A percentile compares a stretch with the other conserved stretches of the same genome.
These are phyloP conservation scores for Dynastes tityus DNA, from an alignment of 2,888 invertebrate genomes.

Conservation along the genomic window DNA sequence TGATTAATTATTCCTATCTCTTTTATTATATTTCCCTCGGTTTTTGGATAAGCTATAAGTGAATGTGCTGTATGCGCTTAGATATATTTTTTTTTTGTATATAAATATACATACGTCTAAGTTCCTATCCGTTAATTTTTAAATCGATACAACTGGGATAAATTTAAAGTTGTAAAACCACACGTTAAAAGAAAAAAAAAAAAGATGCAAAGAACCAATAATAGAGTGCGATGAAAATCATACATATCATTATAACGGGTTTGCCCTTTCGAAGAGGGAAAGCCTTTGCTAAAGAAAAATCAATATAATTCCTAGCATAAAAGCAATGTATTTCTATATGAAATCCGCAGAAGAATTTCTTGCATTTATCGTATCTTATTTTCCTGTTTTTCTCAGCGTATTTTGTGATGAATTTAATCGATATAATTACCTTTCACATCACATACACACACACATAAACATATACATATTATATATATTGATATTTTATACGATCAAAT, in stretches of 20 bases:
- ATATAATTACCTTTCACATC: background rate
- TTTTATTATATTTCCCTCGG: too few species aligned
- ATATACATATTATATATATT: background rate
- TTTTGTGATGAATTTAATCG: constrained; percentile 6
- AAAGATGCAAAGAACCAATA: background rate
- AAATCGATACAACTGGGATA: background rate
- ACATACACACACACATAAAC: too few species aligned
- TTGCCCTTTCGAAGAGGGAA: constrained; percentile 28
- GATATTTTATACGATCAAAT: background rate
- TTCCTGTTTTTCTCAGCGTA: background rate
- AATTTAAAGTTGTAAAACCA: constrained; percentile 21
- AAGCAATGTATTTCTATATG: constrained; percentile 12
- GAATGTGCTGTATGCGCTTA: constrained; percentile 22
- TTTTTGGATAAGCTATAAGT: too few species aligned
- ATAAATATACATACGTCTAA: constrained; percentile 19
- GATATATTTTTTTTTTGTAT: background rate
- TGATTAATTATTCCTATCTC: too few species aligned
- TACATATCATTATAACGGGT: constrained; percentile 47
- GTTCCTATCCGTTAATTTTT: constrained; percentile 40
- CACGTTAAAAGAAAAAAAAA: too few species aligned
- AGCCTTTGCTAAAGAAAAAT: constrained; percentile 10
- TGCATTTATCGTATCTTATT: background rate
- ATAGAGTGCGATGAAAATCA: constrained; percentile 24
- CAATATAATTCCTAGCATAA: constrained; percentile 10
- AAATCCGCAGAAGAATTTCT: background rate